Evolutionary conservation across 2,797 vertebrate genomes (phyloP).

Genomic region (Chelonia mydas): DNA sequence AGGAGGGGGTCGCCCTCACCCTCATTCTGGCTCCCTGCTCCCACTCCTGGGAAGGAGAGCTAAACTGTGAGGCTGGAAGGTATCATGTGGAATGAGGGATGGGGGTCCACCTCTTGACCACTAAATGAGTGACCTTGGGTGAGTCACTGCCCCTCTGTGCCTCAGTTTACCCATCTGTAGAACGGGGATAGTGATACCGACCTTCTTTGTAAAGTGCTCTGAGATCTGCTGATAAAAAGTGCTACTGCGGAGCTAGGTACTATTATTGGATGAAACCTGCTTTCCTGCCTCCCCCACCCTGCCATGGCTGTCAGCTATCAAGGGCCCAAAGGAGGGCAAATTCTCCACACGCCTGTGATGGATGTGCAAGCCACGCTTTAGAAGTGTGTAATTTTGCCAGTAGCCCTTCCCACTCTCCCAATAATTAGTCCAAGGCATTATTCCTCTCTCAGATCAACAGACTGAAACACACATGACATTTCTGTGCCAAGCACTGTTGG

Average conservation of each 20-base stretch:
- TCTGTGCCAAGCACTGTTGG: not conserved
- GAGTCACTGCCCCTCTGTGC: too few species aligned
- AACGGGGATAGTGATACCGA: too few species aligned
- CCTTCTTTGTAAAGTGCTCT: too few species aligned
- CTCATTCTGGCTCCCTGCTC: not conserved
- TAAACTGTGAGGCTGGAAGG: not conserved
- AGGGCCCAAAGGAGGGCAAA: not conserved
- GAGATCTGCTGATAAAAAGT: too few species aligned
- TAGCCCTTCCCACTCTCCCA: not conserved
- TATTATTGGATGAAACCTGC: not conserved
- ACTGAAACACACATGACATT: not conserved
- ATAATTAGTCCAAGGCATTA: not conserved
- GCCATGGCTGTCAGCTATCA: not conserved
- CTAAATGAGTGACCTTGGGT: not conserved
- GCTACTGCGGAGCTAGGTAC: too few species aligned
- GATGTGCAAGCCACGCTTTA: not conserved
- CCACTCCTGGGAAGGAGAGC: not conserved
- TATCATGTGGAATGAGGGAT: not conserved
- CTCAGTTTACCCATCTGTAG: too few species aligned
- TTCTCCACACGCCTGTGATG: not conserved
- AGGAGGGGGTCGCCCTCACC: not conserved
- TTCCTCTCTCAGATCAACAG: not conserved
- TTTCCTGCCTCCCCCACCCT: not conserved
- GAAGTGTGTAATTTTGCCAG: not conserved
- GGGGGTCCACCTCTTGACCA: not conserved